Conservation (phyloP, 2,888 invertebrate genomes). For the Octodonta nipae region DNA sequence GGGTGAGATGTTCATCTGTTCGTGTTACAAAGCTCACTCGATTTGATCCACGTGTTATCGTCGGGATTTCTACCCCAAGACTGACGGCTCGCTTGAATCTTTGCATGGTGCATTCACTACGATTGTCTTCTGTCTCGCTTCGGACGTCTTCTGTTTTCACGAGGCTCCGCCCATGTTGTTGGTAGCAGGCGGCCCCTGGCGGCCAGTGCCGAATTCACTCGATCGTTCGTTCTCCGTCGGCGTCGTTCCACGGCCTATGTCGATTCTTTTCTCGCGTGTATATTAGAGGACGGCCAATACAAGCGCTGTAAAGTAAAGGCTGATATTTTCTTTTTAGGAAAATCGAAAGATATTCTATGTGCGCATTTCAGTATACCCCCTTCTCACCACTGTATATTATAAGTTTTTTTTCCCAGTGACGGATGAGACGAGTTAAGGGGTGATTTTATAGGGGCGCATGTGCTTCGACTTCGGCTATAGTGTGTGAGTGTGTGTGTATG, state of each 20-base stretch:
- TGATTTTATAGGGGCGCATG: constrained; percentile 25
- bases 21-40: constrained; percentile 11
- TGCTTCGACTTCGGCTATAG: constrained; percentile 16
- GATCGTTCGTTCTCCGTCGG: constrained; percentile 6
- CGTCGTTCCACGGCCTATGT: constrained; percentile 7
- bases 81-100: constrained; percentile 29
- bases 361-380: constrained; percentile 26
- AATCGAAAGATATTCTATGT: constrained; percentile 34
- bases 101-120: constrained; percentile 48
- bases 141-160: constrained; percentile 35
- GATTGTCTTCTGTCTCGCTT: constrained; percentile 24
- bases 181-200: constrained; percentile 33
- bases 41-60: constrained; percentile 43
- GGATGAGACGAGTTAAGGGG: constrained; percentile 27
- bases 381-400: constrained; percentile 22
- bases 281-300: constrained; percentile 15
- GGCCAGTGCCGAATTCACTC: constrained; percentile 14
- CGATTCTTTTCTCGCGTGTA: constrained; percentile 9
- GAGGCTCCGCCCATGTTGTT: constrained; percentile 50
- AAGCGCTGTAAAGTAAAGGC: constrained; percentile 24
- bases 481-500: constrained; percentile 14
- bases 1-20: constrained; percentile 11
- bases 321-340: constrained; percentile 37
- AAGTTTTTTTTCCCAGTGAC: constrained; percentile 29
- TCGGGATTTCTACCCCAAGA: constrained; percentile 46